Evolutionary conservation across 2,797 vertebrate species (phyloP).

Genomic region (Diglossa cyanea): DNA sequence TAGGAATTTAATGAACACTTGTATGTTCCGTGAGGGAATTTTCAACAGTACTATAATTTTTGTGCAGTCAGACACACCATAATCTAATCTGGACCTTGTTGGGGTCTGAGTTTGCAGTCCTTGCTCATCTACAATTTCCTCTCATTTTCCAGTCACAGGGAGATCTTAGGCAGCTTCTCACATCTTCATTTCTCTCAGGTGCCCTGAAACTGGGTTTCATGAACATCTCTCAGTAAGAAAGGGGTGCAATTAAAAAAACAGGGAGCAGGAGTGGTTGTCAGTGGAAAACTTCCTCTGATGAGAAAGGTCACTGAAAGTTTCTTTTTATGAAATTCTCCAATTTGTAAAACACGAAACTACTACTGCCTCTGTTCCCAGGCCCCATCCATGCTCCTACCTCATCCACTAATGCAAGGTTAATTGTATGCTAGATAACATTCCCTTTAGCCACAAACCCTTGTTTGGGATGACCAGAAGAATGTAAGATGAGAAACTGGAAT

Average conservation of each 20-base stretch:
- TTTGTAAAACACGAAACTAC: background rate
- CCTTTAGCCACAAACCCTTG: background rate
- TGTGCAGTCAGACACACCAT: background rate
- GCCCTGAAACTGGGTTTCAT: background rate
- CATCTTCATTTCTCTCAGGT: background rate
- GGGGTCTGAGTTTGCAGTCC: background rate
- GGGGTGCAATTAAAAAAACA: background rate
- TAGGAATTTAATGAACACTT: background rate
- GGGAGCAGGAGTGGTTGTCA: background rate
- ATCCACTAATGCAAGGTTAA: background rate
- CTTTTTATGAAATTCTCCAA: background rate
- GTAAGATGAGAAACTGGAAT: background rate
- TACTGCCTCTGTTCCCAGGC: background rate
- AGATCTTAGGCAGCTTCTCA: background rate
- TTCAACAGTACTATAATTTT: background rate
- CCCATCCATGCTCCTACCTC: background rate
- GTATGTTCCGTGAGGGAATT: background rate
- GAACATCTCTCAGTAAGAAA: background rate
- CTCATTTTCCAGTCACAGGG: background rate
- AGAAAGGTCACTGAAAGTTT: background rate
- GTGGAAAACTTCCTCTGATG: background rate
- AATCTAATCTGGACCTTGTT: background rate
- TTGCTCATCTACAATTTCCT: background rate
- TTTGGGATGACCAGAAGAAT: background rate
- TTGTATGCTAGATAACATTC: background rate